Base-by-base conservation (phyloP, 2,113 vertebrate species). In the Onychostoma macrolepis region DNA sequence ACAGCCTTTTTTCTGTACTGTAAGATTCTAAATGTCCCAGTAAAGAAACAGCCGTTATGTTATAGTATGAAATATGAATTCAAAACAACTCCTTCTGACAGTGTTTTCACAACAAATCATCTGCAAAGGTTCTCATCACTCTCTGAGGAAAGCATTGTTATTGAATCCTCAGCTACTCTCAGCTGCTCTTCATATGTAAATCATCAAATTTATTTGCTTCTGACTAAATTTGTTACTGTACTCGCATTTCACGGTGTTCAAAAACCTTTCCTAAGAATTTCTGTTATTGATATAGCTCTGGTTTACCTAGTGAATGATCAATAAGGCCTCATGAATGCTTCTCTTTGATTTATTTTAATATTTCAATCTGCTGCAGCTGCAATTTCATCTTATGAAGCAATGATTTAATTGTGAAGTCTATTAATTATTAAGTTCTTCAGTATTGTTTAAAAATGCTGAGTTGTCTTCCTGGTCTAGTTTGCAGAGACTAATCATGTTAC, bases 71-170 rank as follows among this genome's bases (percentile, higher is more conserved):
- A 13, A 78, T 79, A 80, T 80, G 24, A 79, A 56, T 56, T 79
- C 17, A 33, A 33, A 38, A 80, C 53, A 38, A n/a, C 13, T 9
- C 74, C n/a, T 3, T 28, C 28, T 79, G 28, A 79, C 30, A 12
- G 17, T 36, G 17, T 53, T 79, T 79, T 78, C 76, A 56, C 48
- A 78, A 61, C 11, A 80, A 80, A 33, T 13, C 19, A 61, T 21
- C 53, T 36, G 19, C 2, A 61, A 15, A 41, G 36, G 56, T 26
- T 61, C 24, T 0, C 33, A 58, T 80, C 30, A 13, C 30, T 80
- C 30, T 21, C 11, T 4, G 19, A 63, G 56, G 11, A 41, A 80
- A 63, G 26, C 19, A 65, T 65, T 45, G n/a, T n/a, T 38, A 80
- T 65, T 21, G 2, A 81, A 45, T 81, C 38, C n/a, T 43, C 36